phyloP scores from a whole-genome alignment of 2,888 invertebrate species.

The Drosophila kanekoi region DNA sequence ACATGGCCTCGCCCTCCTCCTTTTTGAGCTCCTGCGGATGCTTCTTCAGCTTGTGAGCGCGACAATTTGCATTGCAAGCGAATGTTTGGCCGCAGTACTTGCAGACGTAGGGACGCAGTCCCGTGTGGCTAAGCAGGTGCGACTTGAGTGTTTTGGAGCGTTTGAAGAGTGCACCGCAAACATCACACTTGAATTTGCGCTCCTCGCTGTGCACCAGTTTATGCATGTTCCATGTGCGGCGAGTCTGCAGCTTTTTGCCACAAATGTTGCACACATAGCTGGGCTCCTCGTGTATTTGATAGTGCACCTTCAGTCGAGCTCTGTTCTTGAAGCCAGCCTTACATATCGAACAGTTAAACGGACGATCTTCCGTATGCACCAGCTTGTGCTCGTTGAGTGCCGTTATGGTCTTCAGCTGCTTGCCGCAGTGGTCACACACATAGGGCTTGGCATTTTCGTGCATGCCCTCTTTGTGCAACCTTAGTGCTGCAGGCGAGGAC shows the following conservation, averaged over 20 bases:
- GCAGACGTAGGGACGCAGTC: constrained; percentile 83
- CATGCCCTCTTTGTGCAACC: constrained; percentile 75
- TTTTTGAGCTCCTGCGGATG: constrained; percentile 83
- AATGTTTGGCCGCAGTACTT: constrained; percentile 84
- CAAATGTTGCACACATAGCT: constrained; percentile 85
- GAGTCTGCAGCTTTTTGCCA: constrained; percentile 84
- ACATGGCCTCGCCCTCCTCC: constrained; percentile 75
- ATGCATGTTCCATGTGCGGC: constrained; percentile 85
- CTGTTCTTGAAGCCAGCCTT: constrained; percentile 83
- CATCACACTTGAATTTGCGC: constrained; percentile 83
- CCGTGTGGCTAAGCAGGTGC: constrained; percentile 84
- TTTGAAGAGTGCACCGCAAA: constrained; percentile 83
- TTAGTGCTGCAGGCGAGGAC: constrained; percentile 67
- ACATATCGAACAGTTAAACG: constrained; percentile 85
- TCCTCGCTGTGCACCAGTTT: constrained; percentile 84
- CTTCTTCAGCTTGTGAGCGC: constrained; percentile 83
- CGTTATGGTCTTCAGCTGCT: constrained; percentile 85
- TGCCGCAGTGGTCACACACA: constrained; percentile 86
- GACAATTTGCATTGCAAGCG: constrained; percentile 84
- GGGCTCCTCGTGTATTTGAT: constrained; percentile 85
- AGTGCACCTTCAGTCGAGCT: constrained; percentile 82
- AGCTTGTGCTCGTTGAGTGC: constrained; percentile 86
- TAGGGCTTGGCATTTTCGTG: constrained; percentile 84
- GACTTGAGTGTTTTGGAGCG: constrained; percentile 84
- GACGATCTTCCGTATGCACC: constrained; percentile 85